Percentiles rank a stretch among this genome's conserved stretches.
Conservation (phyloP, 2,888 invertebrate species). For the Ophion ventricosus region DNA sequence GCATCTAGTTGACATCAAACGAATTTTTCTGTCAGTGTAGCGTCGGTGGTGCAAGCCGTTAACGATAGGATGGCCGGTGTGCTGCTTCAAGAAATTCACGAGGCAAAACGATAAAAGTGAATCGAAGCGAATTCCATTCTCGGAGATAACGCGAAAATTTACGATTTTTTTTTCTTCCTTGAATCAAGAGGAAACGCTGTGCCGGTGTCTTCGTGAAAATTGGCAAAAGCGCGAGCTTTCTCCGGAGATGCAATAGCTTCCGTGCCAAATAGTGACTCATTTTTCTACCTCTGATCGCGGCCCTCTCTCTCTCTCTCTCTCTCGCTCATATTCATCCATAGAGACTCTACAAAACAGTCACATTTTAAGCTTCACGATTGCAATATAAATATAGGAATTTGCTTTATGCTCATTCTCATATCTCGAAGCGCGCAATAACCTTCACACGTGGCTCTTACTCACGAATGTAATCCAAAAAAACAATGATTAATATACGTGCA, state of each 20-base stretch:
- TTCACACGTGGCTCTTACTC: slow-evolving; percentile 35
- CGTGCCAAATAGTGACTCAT: slow-evolving; percentile 47
- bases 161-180: background rate
- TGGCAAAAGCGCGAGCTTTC: slow-evolving; percentile 23
- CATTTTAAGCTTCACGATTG: background rate
- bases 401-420: slow-evolving; percentile 24
- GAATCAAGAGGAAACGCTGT: background rate
- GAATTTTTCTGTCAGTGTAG: too few species aligned
- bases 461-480: slow-evolving; percentile 26
- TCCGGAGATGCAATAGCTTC: slow-evolving; percentile 27
- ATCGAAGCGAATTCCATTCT: background rate
- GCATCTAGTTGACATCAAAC: too few species aligned
- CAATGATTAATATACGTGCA: background rate
- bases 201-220: slow-evolving; percentile 4
- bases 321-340: slow-evolving; percentile 1
- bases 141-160: background rate
- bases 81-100: background rate
- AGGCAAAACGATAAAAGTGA: background rate
- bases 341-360: background rate
- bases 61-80: background rate
- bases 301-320: too few species aligned
- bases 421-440: slow-evolving; percentile 41
- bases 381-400: slow-evolving; percentile 21
- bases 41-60: background rate
- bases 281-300: background rate